Percentiles rank a stretch among this genome's conserved stretches.
These are phyloP conservation scores for Episyrphus balteatus DNA, from an alignment of 1,140 invertebrate genomes.

Conservation along the genomic window DNA sequence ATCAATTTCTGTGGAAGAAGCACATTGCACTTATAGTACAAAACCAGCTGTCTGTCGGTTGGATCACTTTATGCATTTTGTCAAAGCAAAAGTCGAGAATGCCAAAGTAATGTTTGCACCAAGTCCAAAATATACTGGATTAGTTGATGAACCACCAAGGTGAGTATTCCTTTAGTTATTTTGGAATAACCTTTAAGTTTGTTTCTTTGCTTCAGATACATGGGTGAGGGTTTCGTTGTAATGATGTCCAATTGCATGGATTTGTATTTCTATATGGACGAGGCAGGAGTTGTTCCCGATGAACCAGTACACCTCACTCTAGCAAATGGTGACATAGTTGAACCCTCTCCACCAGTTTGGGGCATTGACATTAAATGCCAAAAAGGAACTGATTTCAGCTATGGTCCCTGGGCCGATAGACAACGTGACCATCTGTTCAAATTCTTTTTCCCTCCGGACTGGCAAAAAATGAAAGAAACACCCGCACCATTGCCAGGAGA, in stretches of 20 bases:
- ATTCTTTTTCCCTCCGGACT: conserved; percentile 93
- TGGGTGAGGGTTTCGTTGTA: conserved; percentile 94
- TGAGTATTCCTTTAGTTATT: conserved; percentile 56
- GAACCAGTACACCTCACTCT: conserved; percentile 81
- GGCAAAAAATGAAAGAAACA: conserved; percentile 62
- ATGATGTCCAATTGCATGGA: conserved; percentile 91
- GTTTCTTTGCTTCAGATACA: conserved; percentile 53
- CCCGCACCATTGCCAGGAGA: conserved; percentile 75
- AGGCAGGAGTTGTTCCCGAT: conserved; percentile 78
- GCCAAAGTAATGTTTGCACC: conserved; percentile 87
- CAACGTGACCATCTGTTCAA: conserved; percentile 91
- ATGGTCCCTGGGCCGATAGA: conserved; percentile 95
- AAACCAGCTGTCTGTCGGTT: conserved; percentile 85
- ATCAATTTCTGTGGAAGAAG: conserved; percentile 87
- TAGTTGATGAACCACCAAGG: conserved; percentile 88
- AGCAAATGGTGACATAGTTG: conserved; percentile 85
- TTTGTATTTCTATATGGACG: conserved; percentile 94
- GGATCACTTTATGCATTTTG: conserved; percentile 93
- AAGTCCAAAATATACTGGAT: conserved; percentile 85
- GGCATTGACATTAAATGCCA: conserved; percentile 93
- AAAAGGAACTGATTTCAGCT: conserved; percentile 93
- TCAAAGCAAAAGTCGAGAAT: conserved; percentile 91
- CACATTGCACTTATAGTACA: conserved; percentile 89
- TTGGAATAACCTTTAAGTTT: background rate
- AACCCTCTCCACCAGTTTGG: conserved; percentile 86